These are phyloP conservation scores for Ernsta delagoae DNA, from an alignment of 2,888 invertebrate genomes.

Conservation along the genomic window DNA sequence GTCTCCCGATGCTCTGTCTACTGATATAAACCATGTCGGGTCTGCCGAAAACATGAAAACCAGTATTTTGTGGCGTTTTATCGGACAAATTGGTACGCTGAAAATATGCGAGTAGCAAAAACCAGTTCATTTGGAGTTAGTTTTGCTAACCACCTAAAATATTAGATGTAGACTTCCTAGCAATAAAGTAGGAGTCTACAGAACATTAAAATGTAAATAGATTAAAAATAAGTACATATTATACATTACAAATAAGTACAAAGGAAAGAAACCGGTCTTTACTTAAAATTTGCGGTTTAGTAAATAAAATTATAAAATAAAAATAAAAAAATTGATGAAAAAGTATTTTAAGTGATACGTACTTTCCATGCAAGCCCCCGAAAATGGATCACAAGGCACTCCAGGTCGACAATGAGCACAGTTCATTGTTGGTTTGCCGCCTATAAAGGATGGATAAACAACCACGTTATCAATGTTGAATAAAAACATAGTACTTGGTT, in stretches of 20 bases:
- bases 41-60: conserved; percentile 75
- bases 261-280: conserved; percentile 28
- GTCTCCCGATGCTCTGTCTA: conserved; percentile 18
- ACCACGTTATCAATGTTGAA: no score
- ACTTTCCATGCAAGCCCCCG: conserved; percentile 94
- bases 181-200: conserved; percentile 60
- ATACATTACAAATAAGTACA: conserved; percentile 16
- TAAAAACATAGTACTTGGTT: no score
- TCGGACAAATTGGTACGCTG: conserved; percentile 80
- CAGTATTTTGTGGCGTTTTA: conserved; percentile 84
- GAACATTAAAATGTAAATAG: conserved; percentile 29
- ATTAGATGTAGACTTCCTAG: conserved; percentile 70
- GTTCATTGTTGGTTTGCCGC: conserved; percentile 64
- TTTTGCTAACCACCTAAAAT: conserved; percentile 76
- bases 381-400: conserved; percentile 90
- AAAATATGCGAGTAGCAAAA: conserved; percentile 69
- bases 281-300: conserved; percentile 11
- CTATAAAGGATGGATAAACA: conserved; percentile 28
- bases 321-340: conserved; percentile 19
- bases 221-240: conserved; percentile 16
- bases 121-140: conserved; percentile 84
- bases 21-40: conserved; percentile 62
- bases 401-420: conserved; percentile 93
- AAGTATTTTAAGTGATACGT: conserved; percentile 62
- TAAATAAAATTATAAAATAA: conserved; percentile 34